Percentiles rank a stretch among this genome's conserved stretches.
Evolutionary conservation across 2,113 vertebrate species (phyloP).

Genomic region (Shinisaurus crocodilurus): DNA sequence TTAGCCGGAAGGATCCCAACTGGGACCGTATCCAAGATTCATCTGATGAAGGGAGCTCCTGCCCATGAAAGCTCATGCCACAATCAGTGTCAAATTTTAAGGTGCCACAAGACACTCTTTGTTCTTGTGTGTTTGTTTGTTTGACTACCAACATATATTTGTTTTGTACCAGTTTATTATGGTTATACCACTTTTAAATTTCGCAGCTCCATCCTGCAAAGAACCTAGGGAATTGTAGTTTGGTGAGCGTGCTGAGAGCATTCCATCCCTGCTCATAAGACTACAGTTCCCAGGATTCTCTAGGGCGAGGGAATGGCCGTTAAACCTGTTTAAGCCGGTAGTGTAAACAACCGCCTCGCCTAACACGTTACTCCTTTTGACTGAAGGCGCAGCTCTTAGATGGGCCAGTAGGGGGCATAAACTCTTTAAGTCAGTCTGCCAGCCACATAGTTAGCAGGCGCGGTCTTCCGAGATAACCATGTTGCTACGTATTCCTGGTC

Average conservation of each 20-base stretch:
- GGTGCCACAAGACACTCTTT: neutral
- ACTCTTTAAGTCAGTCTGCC: neutral
- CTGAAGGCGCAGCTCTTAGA: neutral
- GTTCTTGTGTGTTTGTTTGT: neutral
- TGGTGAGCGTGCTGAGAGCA: neutral
- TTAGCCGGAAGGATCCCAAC: too few relatives aligned
- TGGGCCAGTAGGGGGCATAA: conserved; percentile 6
- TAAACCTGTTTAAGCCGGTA: neutral
- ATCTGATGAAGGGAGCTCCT: neutral
- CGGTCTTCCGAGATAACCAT: neutral
- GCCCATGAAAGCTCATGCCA: neutral
- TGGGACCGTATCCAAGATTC: neutral
- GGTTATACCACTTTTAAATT: neutral
- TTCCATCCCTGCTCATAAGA: neutral
- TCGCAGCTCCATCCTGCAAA: neutral
- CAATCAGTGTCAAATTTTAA: neutral
- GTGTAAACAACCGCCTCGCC: neutral
- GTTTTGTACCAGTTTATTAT: neutral
- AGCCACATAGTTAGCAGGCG: neutral
- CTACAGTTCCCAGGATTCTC: neutral
- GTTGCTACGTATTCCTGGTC: neutral
- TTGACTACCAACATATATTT: neutral
- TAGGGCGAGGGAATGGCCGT: neutral
- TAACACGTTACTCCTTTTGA: neutral
- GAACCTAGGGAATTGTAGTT: neutral